These are phyloP conservation scores for Cygnus atratus DNA, from an alignment of 2,113 vertebrate species.

Conservation along the genomic window DNA sequence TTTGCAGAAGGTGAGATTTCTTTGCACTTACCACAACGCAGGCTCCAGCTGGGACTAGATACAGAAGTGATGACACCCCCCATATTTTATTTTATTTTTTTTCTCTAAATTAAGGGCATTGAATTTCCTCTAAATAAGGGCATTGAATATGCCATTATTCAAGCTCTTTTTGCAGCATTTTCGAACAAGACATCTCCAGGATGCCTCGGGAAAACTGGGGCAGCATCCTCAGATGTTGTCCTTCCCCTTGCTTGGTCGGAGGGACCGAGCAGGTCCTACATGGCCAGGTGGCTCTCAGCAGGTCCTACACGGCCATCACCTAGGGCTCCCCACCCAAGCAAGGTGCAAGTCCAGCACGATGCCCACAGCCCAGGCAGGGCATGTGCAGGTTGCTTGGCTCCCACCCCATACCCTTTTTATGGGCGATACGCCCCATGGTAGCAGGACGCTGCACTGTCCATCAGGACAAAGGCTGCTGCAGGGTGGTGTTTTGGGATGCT, in stretches of 20 bases:
- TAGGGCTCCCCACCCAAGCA: background rate
- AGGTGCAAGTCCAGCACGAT: background rate
- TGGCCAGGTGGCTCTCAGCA: background rate
- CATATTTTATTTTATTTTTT: too few species aligned
- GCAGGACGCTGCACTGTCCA: background rate
- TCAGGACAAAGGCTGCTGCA: background rate
- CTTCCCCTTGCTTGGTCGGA: background rate
- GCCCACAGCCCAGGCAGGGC: too few species aligned
- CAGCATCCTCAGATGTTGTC: background rate
- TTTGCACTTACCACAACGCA: background rate
- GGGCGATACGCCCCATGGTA: background rate
- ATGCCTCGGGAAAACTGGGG: background rate
- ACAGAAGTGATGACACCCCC: too few species aligned
- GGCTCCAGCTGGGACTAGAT: too few species aligned
- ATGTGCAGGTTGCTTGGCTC: too few species aligned
- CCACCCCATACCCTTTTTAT: rapidly evolving
- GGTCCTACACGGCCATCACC: background rate
- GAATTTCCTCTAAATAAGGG: too few species aligned
- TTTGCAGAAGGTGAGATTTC: background rate
- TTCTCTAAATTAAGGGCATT: too few species aligned
- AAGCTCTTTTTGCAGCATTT: background rate
- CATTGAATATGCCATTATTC: background rate
- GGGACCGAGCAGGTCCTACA: background rate
- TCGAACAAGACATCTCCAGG: background rate
- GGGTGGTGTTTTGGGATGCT: background rate